These are phyloP conservation scores for Pachycephus smyrnensis DNA, from an alignment of 2,888 invertebrate genomes.

Conservation along the genomic window DNA sequence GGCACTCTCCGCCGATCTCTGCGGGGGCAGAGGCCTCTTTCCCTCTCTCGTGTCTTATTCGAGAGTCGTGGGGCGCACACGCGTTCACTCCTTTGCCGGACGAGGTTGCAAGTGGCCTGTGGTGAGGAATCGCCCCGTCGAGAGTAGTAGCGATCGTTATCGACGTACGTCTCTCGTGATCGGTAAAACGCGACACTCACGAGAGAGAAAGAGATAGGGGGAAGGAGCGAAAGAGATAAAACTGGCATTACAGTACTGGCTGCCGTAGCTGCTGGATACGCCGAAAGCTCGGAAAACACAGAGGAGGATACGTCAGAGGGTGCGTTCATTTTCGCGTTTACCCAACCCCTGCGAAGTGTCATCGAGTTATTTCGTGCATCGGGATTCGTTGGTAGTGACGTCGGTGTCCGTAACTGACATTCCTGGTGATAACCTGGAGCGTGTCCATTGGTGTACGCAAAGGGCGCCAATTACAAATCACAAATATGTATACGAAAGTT, in stretches of 20 bases:
- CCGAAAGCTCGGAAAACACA: neutral
- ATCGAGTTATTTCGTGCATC: neutral
- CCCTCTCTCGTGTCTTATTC: conserved; percentile 14
- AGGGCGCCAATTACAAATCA: neutral
- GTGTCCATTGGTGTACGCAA: neutral
- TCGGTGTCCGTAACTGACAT: neutral
- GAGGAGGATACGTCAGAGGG: neutral
- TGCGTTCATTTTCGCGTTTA: neutral
- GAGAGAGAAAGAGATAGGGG: neutral
- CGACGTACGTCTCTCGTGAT: neutral
- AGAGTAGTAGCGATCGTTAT: neutral
- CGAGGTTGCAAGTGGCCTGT: conserved; percentile 24
- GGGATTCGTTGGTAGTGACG: neutral
- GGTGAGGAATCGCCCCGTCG: neutral
- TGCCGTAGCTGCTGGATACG: neutral
- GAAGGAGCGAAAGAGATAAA: neutral
- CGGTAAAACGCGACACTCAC: neutral
- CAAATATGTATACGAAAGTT: neutral
- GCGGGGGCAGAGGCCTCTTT: conserved; percentile 63
- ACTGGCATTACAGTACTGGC: neutral
- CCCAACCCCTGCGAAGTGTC: neutral
- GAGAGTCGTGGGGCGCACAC: conserved; percentile 39
- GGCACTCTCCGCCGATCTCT: conserved; percentile 61
- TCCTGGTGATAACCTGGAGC: neutral
- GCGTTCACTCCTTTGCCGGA: conserved; percentile 45